phyloP scores from a whole-genome alignment of 2,113 vertebrate genomes.

The Falcunculus frontatus region DNA sequence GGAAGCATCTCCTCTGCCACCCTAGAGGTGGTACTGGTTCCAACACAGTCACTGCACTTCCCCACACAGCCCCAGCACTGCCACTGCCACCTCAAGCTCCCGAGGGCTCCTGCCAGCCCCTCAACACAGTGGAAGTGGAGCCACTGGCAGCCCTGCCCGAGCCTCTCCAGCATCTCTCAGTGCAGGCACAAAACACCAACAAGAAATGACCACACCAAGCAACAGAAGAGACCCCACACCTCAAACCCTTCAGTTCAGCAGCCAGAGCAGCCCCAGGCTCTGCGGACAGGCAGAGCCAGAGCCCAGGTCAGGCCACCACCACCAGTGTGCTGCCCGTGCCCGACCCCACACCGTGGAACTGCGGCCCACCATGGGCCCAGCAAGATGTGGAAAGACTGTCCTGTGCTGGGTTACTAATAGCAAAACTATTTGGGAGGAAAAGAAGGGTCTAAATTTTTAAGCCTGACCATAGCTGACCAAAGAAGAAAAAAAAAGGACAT shows the following conservation, averaged over 20 bases:
- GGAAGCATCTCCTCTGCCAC: not conserved
- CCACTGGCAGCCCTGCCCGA: accelerated
- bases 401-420: not conserved
- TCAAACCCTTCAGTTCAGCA: accelerated
- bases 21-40: not conserved
- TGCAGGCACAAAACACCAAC: not conserved
- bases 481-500: not conserved
- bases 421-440: constrained; percentile 29
- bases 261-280: not conserved
- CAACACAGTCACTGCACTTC: accelerated
- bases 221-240: accelerated
- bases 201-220: accelerated
- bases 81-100: not conserved
- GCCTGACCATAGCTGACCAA: constrained; percentile 16
- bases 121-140: accelerated
- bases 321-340: not conserved
- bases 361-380: not conserved
- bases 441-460: constrained; percentile 2
- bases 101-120: not conserved
- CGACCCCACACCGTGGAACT: accelerated
- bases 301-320: not conserved
- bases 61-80: not conserved
- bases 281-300: accelerated
- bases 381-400: not conserved
- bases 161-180: not conserved